These are phyloP conservation scores for Halocynthia roretzi DNA, from an alignment of 23 tunicate genomes.

Conservation along the genomic window DNA sequence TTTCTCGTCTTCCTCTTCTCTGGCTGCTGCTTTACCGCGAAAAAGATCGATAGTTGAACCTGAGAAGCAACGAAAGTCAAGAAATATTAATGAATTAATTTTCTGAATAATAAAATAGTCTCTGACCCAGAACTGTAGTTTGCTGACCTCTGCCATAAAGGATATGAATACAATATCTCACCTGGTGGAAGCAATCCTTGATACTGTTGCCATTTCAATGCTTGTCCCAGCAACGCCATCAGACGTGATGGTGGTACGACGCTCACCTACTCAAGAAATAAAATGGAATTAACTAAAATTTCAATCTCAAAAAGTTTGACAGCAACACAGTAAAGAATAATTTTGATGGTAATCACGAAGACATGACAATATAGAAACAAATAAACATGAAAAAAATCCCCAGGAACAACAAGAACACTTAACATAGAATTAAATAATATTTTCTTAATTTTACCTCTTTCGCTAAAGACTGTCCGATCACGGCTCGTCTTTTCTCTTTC, in stretches of 20 bases:
- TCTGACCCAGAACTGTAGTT: too few species aligned
- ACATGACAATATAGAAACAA: not conserved
- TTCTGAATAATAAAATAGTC: too few species aligned
- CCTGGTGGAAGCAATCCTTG: slow-evolving; percentile 96
- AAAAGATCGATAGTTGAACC: slow-evolving; percentile 86
- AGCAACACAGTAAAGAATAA: too few species aligned
- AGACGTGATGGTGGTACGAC: slow-evolving; percentile 97
- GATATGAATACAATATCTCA: not conserved
- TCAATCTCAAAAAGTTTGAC: too few species aligned
- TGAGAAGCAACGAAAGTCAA: not conserved
- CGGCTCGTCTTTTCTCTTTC: slow-evolving; percentile 89
- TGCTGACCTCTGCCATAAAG: too few species aligned
- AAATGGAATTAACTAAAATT: not conserved
- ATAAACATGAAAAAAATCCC: not conserved
- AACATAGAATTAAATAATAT: not conserved
- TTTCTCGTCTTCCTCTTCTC: slow-evolving; percentile 88
- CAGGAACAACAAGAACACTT: not conserved
- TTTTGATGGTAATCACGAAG: too few species aligned
- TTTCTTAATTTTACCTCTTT: slow-evolving; percentile 57
- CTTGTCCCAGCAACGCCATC: slow-evolving; percentile 91
- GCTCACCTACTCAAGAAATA: slow-evolving; percentile 44
- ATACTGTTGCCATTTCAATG: slow-evolving; percentile 96
- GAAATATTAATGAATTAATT: too few species aligned
- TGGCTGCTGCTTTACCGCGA: slow-evolving; percentile 90
- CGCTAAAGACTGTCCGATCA: slow-evolving; percentile 78